Evolutionary conservation across 2,113 vertebrate species (phyloP), one percentile per base, ranked within the genome.

Genomic region (Sylvia atricapilla): DNA sequence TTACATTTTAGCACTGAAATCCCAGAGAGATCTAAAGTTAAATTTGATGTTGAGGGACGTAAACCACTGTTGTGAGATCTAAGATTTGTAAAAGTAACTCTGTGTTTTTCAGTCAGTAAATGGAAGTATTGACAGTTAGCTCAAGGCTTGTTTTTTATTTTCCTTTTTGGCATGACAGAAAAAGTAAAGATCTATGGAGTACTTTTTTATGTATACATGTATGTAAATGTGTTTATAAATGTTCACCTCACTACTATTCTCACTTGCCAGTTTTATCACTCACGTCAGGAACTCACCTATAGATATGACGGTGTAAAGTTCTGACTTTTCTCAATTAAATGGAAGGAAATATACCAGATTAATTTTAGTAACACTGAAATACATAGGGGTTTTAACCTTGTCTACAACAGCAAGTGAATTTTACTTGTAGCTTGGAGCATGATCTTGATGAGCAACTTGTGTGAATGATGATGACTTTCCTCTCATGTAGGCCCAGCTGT

Each of bases 121-220:
- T 27, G 4, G 39, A 35, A 73, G 46, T 66, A 56, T 24, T 53
- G 47, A 52, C 55, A 73, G 18, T 41, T 72, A 60, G 52, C 15
- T 60, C 18, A 35, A 19, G 13, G 13, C 21, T 86, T 85, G 24
- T 21, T 74, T 89, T 84, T 64, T 11, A 53, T 70, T 88, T 90
- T 75, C 28, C 4, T 63, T 50, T 73, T 62, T 59, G n/a, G 18
- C 6, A 25, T 56, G 28, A 27, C 47, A 49, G 43, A 11, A 87
- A 59, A 94, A 81, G 28, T 21, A 64, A 59, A 31, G 35, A 23
- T 74, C 17, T 50, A 0, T 28, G 9, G 47, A 63, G 31, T 46
- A 8, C 47, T 7, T 13, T 68, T 67, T 47, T n/a, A 28, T 28
- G 35, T 66, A 24, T 6, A 9, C 0, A 0, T 30, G 20, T 67